phyloP scores from a whole-genome alignment of 2,888 invertebrate species.

The Andrena fulva region DNA sequence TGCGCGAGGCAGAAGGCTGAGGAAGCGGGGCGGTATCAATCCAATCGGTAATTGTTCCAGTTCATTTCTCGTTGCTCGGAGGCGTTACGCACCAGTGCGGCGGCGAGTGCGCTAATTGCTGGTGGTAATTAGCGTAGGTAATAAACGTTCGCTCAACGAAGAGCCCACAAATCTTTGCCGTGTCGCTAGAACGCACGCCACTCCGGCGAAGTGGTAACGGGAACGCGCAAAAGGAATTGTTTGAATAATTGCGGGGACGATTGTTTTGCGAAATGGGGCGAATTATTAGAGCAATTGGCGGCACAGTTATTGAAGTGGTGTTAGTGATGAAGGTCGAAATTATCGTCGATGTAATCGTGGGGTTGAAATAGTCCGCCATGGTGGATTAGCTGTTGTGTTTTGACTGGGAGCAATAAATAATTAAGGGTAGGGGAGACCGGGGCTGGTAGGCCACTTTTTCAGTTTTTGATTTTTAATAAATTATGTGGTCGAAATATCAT shows the following conservation, averaged over 20 bases:
- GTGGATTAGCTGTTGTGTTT: too few relatives aligned
- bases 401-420: too few relatives aligned
- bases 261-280: background rate
- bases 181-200: background rate
- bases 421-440: too few relatives aligned
- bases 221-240: slow-evolving; percentile 5
- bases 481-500: too few relatives aligned
- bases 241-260: background rate
- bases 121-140: slow-evolving; percentile 45
- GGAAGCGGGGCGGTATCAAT: background rate
- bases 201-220: background rate
- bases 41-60: slow-evolving; percentile 51
- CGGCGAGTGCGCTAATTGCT: slow-evolving; percentile 45
- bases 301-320: too few relatives aligned
- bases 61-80: slow-evolving; percentile 32
- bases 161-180: slow-evolving; percentile 13
- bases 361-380: too few relatives aligned
- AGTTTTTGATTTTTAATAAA: too few relatives aligned
- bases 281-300: too few relatives aligned
- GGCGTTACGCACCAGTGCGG: slow-evolving; percentile 25
- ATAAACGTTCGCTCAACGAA: slow-evolving; percentile 16
- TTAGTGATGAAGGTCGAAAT: too few relatives aligned
- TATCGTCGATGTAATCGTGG: too few relatives aligned
- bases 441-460: too few relatives aligned
- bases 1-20: background rate